phyloP scores from a whole-genome alignment of 2,113 vertebrate genomes.

The Philantomba maxwellii region DNA sequence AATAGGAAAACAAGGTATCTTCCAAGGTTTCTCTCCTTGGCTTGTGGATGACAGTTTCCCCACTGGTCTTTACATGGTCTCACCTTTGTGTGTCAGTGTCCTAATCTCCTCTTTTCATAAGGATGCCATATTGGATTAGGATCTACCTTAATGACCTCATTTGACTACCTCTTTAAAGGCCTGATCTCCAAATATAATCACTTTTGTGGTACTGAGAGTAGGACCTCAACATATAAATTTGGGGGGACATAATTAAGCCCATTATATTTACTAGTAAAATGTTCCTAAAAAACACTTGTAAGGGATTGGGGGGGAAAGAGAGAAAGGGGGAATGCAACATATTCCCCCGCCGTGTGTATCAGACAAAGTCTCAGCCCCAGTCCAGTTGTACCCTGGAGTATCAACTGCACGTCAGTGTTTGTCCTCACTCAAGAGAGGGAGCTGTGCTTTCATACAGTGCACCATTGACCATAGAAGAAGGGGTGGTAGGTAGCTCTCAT shows the following conservation, averaged over 20 bases:
- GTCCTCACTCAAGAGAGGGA: neutral
- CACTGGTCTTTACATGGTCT: neutral
- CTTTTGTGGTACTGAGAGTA: neutral
- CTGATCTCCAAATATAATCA: neutral
- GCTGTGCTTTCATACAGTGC: rapidly evolving
- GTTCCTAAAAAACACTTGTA: neutral
- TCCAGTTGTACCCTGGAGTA: neutral
- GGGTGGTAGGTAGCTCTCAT: rapidly evolving
- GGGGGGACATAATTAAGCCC: neutral
- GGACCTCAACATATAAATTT: neutral
- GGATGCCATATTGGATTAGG: neutral
- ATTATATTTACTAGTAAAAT: neutral
- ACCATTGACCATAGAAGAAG: neutral
- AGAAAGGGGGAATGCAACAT: neutral
- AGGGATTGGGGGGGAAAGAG: neutral
- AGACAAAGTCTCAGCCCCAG: neutral
- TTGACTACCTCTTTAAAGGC: neutral
- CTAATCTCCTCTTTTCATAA: neutral
- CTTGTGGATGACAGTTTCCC: neutral
- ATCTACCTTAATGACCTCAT: neutral
- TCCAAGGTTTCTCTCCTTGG: too few species aligned
- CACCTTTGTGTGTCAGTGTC: neutral
- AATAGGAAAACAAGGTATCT: neutral
- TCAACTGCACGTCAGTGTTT: rapidly evolving
- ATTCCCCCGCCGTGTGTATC: neutral